phyloP scores from a whole-genome alignment of 1,140 invertebrate species.

The Helicoverpa armigera region DNA sequence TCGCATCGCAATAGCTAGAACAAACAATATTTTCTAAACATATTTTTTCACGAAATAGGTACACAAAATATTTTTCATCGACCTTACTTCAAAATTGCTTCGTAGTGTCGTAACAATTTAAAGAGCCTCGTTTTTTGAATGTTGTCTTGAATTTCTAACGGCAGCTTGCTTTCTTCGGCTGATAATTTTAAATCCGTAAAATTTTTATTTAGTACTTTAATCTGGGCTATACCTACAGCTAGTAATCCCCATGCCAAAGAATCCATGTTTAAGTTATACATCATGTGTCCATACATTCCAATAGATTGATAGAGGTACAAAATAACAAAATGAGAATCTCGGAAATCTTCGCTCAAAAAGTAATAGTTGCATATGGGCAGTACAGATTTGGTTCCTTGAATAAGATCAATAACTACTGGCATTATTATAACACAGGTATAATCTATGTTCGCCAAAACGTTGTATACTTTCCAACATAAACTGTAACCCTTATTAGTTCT shows the following conservation, averaged over 20 bases:
- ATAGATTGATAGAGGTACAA: conserved; percentile 70
- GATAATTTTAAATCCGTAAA: conserved; percentile 60
- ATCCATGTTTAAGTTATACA: conserved; percentile 73
- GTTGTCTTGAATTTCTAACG: conserved; percentile 40
- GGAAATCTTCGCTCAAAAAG: conserved; percentile 65
- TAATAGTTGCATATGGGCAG: conserved; percentile 77
- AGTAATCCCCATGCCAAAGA: conserved; percentile 69
- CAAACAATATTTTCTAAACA: conserved; percentile 32
- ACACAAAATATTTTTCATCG: not conserved
- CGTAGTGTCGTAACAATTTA: conserved; percentile 66
- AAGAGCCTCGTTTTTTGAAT: conserved; percentile 55
- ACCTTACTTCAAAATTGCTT: conserved; percentile 66
- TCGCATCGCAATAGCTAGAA: conserved; percentile 66
- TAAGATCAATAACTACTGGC: conserved; percentile 62
- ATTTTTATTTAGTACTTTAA: conserved; percentile 64
- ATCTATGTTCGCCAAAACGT: conserved; percentile 63
- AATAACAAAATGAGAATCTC: conserved; percentile 63
- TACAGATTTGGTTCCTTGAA: conserved; percentile 60
- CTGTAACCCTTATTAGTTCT: conserved; percentile 60
- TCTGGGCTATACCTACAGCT: conserved; percentile 64
- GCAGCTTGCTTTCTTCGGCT: conserved; percentile 9
- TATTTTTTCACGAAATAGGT: conserved; percentile 37
- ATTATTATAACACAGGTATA: conserved; percentile 61
- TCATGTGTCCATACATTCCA: conserved; percentile 74
- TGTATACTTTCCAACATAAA: conserved; percentile 61